phyloP scores from a whole-genome alignment of 2,797 vertebrate species.

The Microhierax caerulescens region DNA sequence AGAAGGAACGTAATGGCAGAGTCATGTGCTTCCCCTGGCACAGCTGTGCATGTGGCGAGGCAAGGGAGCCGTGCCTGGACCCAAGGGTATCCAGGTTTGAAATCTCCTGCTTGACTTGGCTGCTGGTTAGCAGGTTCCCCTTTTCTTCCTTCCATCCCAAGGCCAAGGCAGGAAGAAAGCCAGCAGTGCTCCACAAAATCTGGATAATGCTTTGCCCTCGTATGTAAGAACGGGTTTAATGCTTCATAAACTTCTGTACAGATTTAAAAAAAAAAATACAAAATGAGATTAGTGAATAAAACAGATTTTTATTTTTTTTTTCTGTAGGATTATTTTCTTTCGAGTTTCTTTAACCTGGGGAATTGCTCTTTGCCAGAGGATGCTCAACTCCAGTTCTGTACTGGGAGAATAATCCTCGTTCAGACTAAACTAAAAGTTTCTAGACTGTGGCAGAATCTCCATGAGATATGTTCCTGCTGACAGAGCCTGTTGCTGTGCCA shows the following conservation, averaged over 20 bases:
- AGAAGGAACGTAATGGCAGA: not conserved
- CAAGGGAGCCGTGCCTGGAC: not conserved
- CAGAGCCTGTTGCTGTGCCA: not conserved
- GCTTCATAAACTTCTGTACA: not conserved
- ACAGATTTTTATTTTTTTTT: not conserved
- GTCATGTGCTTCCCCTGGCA: not conserved
- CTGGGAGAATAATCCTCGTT: not conserved
- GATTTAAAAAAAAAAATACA: not conserved
- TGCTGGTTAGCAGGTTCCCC: not conserved
- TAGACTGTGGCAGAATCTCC: not conserved
- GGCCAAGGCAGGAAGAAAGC: not conserved
- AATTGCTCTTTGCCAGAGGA: not conserved
- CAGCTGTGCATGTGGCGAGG: not conserved
- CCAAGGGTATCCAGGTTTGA: not conserved
- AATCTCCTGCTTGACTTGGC: not conserved
- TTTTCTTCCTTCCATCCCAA: not conserved
- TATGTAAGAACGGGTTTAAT: not conserved
- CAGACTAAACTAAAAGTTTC: not conserved
- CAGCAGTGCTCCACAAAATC: not conserved
- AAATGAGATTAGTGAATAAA: not conserved
- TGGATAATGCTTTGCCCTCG: not conserved
- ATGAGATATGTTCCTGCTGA: not conserved
- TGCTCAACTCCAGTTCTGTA: not conserved
- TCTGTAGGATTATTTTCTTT: not conserved
- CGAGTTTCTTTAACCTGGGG: not conserved